Evolutionary conservation across 2,888 invertebrate genomes (phyloP).

Genomic region (Drosophila setosimentum): DNA sequence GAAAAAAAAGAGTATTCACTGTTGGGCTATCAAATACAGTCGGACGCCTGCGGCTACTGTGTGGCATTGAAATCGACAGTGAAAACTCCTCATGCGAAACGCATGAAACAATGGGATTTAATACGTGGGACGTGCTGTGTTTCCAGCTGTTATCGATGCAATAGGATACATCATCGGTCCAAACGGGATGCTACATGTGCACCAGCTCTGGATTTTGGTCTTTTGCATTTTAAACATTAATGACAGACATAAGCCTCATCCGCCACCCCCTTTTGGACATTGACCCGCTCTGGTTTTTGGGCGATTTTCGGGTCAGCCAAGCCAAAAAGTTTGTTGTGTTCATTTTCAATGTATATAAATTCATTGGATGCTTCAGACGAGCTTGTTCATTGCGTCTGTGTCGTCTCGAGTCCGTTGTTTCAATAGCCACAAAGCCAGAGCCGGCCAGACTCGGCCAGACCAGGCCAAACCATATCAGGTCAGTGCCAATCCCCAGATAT

Average conservation of each 20-base stretch:
- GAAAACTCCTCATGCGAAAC: slow-evolving; percentile 69
- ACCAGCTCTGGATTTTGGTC: slow-evolving; percentile 57
- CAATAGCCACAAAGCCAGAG: slow-evolving; percentile 50
- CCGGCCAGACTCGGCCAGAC: slow-evolving; percentile 12
- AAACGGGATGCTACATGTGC: slow-evolving; percentile 53
- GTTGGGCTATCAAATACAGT: slow-evolving; percentile 50
- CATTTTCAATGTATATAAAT: slow-evolving; percentile 73
- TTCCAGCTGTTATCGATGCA: slow-evolving; percentile 74
- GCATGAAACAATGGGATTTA: slow-evolving; percentile 73
- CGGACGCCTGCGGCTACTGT: slow-evolving; percentile 35
- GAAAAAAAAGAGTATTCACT: slow-evolving; percentile 46
- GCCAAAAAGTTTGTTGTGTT: slow-evolving; percentile 76
- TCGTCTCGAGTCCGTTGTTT: slow-evolving; percentile 51
- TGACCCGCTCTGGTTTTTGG: slow-evolving; percentile 1
- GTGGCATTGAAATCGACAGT: slow-evolving; percentile 68
- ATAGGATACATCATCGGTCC: slow-evolving; percentile 69
- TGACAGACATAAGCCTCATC: slow-evolving; percentile 64
- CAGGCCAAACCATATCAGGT: slow-evolving; percentile 8
- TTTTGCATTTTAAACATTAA: slow-evolving; percentile 60
- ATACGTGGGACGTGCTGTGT: slow-evolving; percentile 41
- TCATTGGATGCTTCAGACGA: slow-evolving; percentile 55
- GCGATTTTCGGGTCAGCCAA: slow-evolving; percentile 55
- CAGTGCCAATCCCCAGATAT: slow-evolving; percentile 24
- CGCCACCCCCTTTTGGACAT: slow-evolving; percentile 17
- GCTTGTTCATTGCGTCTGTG: slow-evolving; percentile 12